phyloP scores from a whole-genome alignment of 1,140 invertebrate species.

The Ceratoteleas bidentatus region DNA sequence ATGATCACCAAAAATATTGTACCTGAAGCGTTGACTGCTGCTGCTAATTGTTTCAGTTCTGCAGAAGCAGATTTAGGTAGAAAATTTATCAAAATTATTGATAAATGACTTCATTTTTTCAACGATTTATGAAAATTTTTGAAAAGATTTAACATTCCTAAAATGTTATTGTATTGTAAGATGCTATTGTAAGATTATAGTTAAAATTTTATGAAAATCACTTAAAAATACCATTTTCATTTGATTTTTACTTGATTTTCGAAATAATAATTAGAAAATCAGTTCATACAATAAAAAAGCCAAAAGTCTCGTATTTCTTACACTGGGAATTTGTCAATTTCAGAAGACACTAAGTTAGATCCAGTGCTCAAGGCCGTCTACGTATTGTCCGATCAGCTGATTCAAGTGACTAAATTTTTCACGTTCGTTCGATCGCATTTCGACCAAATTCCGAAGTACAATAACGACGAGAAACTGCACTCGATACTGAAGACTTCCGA shows the following conservation, averaged over 20 bases:
- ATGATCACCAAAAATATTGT: conserved; percentile 84
- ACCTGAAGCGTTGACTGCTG: conserved; percentile 82
- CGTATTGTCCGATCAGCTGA: conserved; percentile 71
- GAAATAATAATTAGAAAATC: too few species aligned
- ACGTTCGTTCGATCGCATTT: conserved; percentile 73
- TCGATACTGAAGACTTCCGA: too few species aligned
- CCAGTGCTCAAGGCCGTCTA: conserved; percentile 69
- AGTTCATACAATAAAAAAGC: too few species aligned
- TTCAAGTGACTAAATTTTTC: conserved; percentile 78
- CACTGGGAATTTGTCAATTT: too few species aligned
- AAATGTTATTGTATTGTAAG: too few species aligned
- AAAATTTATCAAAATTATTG: neutral
- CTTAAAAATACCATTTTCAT: too few species aligned
- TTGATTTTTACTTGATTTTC: too few species aligned
- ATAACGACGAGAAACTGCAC: conserved; percentile 68
- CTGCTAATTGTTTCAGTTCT: conserved; percentile 79
- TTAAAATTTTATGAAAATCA: too few species aligned
- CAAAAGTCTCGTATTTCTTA: too few species aligned
- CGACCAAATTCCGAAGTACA: conserved; percentile 74
- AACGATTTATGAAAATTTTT: too few species aligned
- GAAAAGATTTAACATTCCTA: neutral
- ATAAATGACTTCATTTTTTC: too few species aligned
- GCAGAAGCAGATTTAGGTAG: conserved; percentile 56
- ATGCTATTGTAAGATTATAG: too few species aligned
- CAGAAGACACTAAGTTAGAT: conserved; percentile 71